Base-by-base conservation (phyloP, 23 tunicate species). In the Phallusia fumigata region DNA sequence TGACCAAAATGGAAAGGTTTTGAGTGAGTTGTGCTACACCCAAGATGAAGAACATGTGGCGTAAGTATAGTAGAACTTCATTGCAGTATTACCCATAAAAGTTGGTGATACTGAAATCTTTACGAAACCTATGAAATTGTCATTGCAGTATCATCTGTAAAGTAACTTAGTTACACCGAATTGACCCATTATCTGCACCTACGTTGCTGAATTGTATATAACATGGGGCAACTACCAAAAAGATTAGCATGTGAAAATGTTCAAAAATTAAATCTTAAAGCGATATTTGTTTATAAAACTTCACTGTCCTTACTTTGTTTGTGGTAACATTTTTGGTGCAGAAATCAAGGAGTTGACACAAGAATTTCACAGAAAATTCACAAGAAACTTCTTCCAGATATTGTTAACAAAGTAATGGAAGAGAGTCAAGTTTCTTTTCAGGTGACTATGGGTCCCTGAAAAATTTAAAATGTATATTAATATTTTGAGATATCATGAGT, bases 301-400 rank as follows among this genome's bases (percentile, higher is more conserved):
- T 22, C 49, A 75, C 33, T 3, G 28, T 12, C 5, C 35, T 31
- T 75, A 33, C 5, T 26, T 15, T 3, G 10, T 75, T 33, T 35
- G 6, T 2, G 5, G 40, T 75, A 35, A 35, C 15, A 75, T 22
- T 32, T 22, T 75, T 35, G 22, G 10, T 78, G 31, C 0, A 87
- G 82, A n/a, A 64, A 75, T 19, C 75, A 90, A 75, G 98, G 98
- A 18, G 91, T 94, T 30, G 58, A 90, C 79, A 90, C 94, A 26
- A 32, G 75, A 1, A 40, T 81, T 36, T 94, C 98, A 18, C 86
- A 79, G 19, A 35, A 45, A 77, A 35, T 86, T 52, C 98, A 94
- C 75, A 49, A 58, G 32, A 34, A 78, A 31, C 33, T 82, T 49
- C 76, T 94, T 24, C 98, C 98, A 22, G 28, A 82, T 10, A 87